Base-by-base conservation (phyloP, 2,888 invertebrate species). In the Nebria salina region DNA sequence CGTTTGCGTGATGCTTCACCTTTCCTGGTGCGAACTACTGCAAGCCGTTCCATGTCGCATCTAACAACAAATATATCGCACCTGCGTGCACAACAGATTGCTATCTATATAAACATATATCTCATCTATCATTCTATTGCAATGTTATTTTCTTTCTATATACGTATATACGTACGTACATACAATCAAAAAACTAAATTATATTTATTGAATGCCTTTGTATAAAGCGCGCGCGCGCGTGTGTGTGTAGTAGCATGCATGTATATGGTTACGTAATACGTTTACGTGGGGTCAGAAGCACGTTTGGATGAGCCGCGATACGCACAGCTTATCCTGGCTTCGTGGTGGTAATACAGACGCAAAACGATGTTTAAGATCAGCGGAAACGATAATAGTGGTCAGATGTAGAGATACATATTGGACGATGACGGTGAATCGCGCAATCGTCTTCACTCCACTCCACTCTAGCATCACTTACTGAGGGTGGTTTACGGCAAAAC, bases 361-460 rank as follows among this genome's bases (percentile, higher is more conserved):
- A 54, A 54, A 54, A 54, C 54, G 54, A 54, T 54, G 54, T 54
- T 54, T 54, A 54, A 54, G 54, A 54, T 54, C 54, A 54, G 54
- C 13, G 8, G 54, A 34, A 4, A 8, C 54, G 54, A 54, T 54
- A 54, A 54, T 13, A 54, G 13, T 13, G 54, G 54, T 54, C 54
- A 54, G 54, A 13, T 54, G 13, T 54, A 7, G 54, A 54, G 8
- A 54, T 54, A 20, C 20, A 1, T 20, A 20, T 20, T 20, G 20
- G 20, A 34, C 34, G 2, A 34, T 34, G 5, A 4, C 54, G 8
- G 54, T 54, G 54, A 54, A 54, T 15, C 20, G 70, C 34, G 34
- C 70, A 25, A 70, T 25, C 34, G 25, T 11, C 34, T 70, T 4
- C 70, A 6, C 25, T 20, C 20, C 20, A 20, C 70, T 34, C 34